Base-by-base conservation (phyloP, 2,888 invertebrate species). In the Tridacna gigas region DNA sequence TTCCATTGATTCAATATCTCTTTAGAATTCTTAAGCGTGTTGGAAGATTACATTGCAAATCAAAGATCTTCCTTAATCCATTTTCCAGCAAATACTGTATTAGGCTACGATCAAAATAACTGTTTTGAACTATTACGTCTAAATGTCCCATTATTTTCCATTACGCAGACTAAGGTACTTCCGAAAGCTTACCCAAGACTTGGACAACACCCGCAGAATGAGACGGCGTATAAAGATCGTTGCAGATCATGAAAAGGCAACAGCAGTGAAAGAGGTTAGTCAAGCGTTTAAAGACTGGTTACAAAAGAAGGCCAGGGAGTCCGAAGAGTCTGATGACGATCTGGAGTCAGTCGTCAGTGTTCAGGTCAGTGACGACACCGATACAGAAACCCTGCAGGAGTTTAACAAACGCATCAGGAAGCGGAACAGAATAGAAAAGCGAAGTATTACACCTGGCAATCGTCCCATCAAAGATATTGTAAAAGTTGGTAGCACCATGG, bases 201-300 rank as follows among this genome's bases (percentile, higher is more conserved):
- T 75, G 11, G 82, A 80, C n/a, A 80, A 74, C 5, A 78, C 80
- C 15, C 75, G 82, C 15, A 65, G 79, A 67, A 87, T 90, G 81
- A 74, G 81, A 69, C 51, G 86, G 60, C 80, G 79, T 56, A 83
- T 83, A 15, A 82, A 82, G 25, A 78, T 88, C 22, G 80, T 78
- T 18, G 77, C 81, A 15, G 66, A 51, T 45, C 69, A 69, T 28
- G 37, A 73, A 7, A 61, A 66, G 65, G 18, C 56, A 4, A 47
- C 69, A 12, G 79, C 83, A 25, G 67, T 75, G 12, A 22, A 65
- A 0, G 82, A 83, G 28, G 82, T 37, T 9, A 83, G 84, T 37
- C 89, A 89, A 73, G 89, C 91, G 0, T 92, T 90, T 74, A 89
- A 89, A 26, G 73, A 86, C 20, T 92, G 92, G 92, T 73, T 92